Base-by-base conservation (phyloP, 2,888 invertebrate species). In the Acheta domesticus region DNA sequence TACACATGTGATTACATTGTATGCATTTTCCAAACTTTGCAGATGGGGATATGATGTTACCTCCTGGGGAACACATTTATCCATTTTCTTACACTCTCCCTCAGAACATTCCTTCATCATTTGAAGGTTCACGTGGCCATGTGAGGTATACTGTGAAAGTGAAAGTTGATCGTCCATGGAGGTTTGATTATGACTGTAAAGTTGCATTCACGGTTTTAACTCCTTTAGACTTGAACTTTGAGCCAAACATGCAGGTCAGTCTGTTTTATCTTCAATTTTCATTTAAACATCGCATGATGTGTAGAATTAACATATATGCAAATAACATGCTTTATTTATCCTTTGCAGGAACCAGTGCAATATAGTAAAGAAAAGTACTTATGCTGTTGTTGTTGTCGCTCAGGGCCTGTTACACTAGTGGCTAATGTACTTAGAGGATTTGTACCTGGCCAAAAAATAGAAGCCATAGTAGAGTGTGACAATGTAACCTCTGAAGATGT, bases 161-260 rank as follows among this genome's bases (percentile, higher is more conserved):
- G 0, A 91, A 91, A 0, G 88, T 96, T 23, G 94, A 96, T 84
- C 89, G 94, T 23, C 93, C 96, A 11, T 94, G 94, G 91, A 93
- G 94, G 84, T 93, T 93, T 85, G 95, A 96, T 87, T 93, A 94
- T 84, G 94, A 94, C 83, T 91, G 92, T 77, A 94, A 94, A 88
- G 91, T 91, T 87, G 92, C 93, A 5, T 96, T 96, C 85, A 94
- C 93, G 78, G 92, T 97, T 14, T 90, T 95, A 80, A 92, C 93
- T 80, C 91, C 93, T 11, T 89, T 96, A 83, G 96, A 96, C 87
- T 89, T 97, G 83, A 96, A 96, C 88, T 88, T 91, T 81, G 92
- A 93, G 86, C 89, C 91, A 21, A 89, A 91, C 80, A 91, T 93
- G 74, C 90, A 90, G 86, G 93, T 48, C 87, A 87, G 62, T 75